A percentile compares a stretch with the other conserved stretches of the same genome.
Conservation (phyloP, 2,113 vertebrate species). For the Bos taurus region DNA sequence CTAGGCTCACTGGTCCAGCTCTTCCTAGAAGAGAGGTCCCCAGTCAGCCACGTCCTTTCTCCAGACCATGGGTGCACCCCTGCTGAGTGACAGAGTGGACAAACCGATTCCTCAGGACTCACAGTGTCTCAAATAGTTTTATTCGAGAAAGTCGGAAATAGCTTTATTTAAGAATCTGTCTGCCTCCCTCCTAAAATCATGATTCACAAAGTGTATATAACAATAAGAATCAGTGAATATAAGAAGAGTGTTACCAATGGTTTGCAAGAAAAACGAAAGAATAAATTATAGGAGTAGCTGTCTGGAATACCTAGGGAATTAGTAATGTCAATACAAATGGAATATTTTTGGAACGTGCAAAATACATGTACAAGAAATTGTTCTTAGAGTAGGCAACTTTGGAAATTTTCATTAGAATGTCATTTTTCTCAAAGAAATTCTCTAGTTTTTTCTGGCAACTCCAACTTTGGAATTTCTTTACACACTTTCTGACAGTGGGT, state of each 20-base stretch:
- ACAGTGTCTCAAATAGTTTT: background rate
- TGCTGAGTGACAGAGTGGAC: background rate
- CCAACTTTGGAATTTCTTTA: constrained; percentile 20
- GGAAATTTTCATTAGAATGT: background rate
- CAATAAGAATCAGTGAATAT: background rate
- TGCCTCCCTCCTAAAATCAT: too few species aligned
- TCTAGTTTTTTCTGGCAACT: background rate
- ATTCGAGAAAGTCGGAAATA: background rate
- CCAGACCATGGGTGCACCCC: rapidly evolving
- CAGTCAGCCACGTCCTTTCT: background rate
- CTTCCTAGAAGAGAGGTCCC: too few species aligned
- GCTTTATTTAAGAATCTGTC: background rate
- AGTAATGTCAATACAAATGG: background rate
- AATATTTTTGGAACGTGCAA: background rate
- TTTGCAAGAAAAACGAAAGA: background rate
- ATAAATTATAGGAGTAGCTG: background rate
- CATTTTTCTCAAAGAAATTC: background rate
- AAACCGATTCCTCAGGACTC: too few species aligned
- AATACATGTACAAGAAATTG: background rate
- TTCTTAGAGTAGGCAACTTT: background rate
- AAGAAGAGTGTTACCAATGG: background rate
- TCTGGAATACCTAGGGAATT: background rate
- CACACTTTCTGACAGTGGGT: constrained; percentile 10
- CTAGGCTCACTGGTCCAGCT: rapidly evolving
- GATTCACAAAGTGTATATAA: background rate